Percentiles rank a stretch among this genome's conserved stretches.
Conservation (phyloP, 2,113 vertebrate genomes). For the Thymallus thymallus region DNA sequence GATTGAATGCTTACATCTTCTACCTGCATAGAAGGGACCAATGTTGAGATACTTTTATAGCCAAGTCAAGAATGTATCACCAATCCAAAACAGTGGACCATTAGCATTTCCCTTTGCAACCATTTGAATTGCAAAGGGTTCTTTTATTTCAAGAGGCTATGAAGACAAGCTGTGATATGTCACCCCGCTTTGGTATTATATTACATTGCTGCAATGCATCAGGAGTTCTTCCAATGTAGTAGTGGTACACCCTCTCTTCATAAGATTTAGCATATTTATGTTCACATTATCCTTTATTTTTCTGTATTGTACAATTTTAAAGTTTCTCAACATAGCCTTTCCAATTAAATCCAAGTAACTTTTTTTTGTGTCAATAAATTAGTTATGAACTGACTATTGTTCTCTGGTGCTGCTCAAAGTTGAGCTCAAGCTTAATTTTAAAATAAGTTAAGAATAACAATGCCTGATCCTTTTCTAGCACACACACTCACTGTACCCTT, state of each 20-base stretch:
- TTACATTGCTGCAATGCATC: neutral
- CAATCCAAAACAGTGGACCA: neutral
- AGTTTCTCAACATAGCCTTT: conserved; percentile 56
- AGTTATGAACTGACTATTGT: conserved; percentile 24
- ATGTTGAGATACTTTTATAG: neutral
- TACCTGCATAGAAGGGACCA: neutral
- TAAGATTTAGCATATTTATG: conserved; percentile 49
- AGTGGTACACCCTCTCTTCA: conserved; percentile 16
- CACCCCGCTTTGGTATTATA: neutral
- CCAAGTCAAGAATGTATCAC: neutral
- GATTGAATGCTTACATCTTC: neutral
- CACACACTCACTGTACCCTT: neutral
- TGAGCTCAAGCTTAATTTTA: neutral
- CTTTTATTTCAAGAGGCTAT: neutral
- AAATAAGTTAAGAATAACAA: neutral
- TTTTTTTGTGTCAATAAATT: conserved; percentile 22
- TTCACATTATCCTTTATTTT: conserved; percentile 39
- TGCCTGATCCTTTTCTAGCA: neutral
- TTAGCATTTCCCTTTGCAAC: neutral
- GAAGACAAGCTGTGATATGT: neutral
- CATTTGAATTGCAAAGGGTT: neutral
- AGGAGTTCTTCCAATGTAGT: neutral
- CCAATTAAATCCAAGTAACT: conserved; percentile 23
- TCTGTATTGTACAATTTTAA: conserved; percentile 30
- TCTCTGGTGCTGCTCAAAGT: conserved; percentile 22